These are phyloP conservation scores for Silurus aristotelis DNA, from an alignment of 2,797 vertebrate genomes.

Conservation along the genomic window DNA sequence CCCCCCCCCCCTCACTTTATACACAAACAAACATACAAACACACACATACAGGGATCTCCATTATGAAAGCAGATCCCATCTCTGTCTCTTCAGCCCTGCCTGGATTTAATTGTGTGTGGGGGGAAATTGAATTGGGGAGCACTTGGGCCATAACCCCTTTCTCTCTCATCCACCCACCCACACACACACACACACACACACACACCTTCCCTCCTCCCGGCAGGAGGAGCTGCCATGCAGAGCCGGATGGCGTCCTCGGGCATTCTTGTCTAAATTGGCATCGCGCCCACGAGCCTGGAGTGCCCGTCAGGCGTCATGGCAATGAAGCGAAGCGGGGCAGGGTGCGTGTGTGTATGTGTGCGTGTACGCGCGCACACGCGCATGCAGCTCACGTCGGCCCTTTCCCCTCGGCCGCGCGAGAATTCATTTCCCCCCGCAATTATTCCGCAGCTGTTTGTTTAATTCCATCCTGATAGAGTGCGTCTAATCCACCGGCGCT, in stretches of 20 bases:
- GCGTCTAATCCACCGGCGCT: conserved; percentile 75
- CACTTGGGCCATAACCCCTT: conserved; percentile 52
- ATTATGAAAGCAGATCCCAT: conserved; percentile 61
- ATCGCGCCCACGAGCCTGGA: conserved; percentile 59
- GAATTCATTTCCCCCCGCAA: conserved; percentile 76
- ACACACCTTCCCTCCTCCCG: conserved; percentile 16
- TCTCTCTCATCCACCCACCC: neutral
- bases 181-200: neutral
- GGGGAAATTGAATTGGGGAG: conserved; percentile 60
- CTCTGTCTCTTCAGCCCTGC: conserved; percentile 49
- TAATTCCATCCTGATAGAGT: conserved; percentile 78
- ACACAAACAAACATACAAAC: conserved; percentile 17
- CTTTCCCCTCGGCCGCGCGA: conserved; percentile 61
- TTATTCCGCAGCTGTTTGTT: conserved; percentile 81
- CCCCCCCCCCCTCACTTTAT: neutral
- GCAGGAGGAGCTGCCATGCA: conserved; percentile 55
- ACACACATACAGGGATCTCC: conserved; percentile 47
- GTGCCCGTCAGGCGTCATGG: conserved; percentile 57
- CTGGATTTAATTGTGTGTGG: conserved; percentile 60
- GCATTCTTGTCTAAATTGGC: conserved; percentile 66
- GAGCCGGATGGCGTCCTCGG: conserved; percentile 56
- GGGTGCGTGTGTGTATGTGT: conserved; percentile 20
- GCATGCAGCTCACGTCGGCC: conserved; percentile 69
- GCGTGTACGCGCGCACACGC: conserved; percentile 22
- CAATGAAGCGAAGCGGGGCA: conserved; percentile 44